Base-by-base conservation (phyloP, 1,140 invertebrate species). In the Cherax destructor region DNA sequence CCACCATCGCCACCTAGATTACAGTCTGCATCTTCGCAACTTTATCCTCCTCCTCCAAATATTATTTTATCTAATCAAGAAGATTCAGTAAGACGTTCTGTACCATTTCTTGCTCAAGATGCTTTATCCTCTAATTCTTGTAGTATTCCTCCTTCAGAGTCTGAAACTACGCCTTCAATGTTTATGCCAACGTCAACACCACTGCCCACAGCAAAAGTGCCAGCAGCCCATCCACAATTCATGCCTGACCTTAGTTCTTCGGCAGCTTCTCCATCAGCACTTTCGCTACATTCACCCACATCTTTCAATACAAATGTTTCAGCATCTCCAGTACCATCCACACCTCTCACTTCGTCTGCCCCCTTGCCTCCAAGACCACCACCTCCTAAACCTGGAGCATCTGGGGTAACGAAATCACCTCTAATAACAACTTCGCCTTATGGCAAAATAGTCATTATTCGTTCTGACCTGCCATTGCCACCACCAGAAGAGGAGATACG, bases 391-490 rank as follows among this genome's bases (percentile, higher is more conserved):
- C 7, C 4, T 30, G 59, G 80, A 18, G 13, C 65, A 50, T n/a
- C 49, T 72, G 59, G 49, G 59, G 65, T 79, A 30, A 56, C 77
- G 4, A 91, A 85, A 7, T 80, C 80, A 49, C 76, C 86, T 18
- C 74, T 88, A 7, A 89, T 92, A 81, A 92, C 90, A 47, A 80
- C 88, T 21, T 86, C 92, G 18, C 69, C 90, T 5, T 93, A 86
- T 61, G 92, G 92, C 18, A 93, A 92, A 83, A 77, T 93, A 50
- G 86, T 93, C 65, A 90, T 93, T 18, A 86, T 88, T 59, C 83
- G 92, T 18, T 90, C 86, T 50, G 92, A 93, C 50, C 74, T 93
- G 18, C 86, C 92, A 21, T 77, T 92, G 5, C 91, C 87, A 18
- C 74, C 83, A 30, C 89, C 92, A 50, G 86, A 92, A 18, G 92